Base-by-base conservation (phyloP, 2,113 vertebrate genomes). In the Oryzias melastigma region DNA sequence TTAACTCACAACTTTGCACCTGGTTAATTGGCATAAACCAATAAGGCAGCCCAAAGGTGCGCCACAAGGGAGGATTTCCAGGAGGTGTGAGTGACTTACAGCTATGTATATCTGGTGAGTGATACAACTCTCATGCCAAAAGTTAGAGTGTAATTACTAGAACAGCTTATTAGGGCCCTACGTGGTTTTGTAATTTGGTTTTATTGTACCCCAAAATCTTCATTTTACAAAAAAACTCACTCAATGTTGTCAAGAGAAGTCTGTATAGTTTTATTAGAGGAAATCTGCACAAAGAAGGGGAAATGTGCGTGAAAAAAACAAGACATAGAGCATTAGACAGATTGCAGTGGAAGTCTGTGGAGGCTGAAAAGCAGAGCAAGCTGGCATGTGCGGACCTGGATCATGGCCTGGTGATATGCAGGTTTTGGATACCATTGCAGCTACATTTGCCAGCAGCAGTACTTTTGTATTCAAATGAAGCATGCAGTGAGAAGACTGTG, bases 391-490 rank as follows among this genome's bases (percentile, higher is more conserved):
- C 48, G 10, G 48, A 62, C 35, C 63, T 70, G 64, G 61, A 75
- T 24, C 27, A 49, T 54, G 47, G 61, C 68, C 61, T 55, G 69
- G 27, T 50, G 52, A 14, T 45, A 59, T 43, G 46, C n/a, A 52
- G 53, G 43, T 64, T 49, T 57, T 49, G 72, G 54, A 62, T 62
- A 45, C 60, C 70, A 20, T 49, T 53, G 58, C 43, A 65, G 65
- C 50, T 6, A 43, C 19, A 57, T 62, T 71, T 79, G 74, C 79
- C 74, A 73, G 53, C 27, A 55, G 56, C 20, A 68, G 14, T 51
- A 71, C 10, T 75, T 81, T 69, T 43, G 58, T 61, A 79, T 85
- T 81, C 79, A 57, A 16, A 43, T 25, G 42, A 52, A 67, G 46
- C 53, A 48, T 62, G 65, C 59, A 27, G 55, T 24, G 54, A 56